Evolutionary conservation across 35 echinoderm and acorn worm species (phyloP), one percentile per base, ranked within the genome.

Genomic region (Chiridota heheva): DNA sequence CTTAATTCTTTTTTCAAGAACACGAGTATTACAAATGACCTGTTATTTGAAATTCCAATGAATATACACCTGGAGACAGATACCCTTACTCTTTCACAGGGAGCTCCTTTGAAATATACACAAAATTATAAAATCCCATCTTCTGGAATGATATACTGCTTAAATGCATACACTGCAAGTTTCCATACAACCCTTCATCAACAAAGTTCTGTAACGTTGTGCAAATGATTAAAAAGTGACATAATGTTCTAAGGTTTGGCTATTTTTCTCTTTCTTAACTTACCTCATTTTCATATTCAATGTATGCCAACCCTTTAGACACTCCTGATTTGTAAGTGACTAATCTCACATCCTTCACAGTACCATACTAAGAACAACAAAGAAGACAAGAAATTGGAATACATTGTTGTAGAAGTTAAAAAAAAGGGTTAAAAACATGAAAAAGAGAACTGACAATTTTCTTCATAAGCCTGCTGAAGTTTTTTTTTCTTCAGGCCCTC

Each of bases 241-340:
- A n/a, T n/a, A n/a, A n/a, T n/a, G n/a, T n/a, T n/a, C n/a, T n/a
- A n/a, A n/a, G n/a, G n/a, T n/a, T n/a, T n/a, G n/a, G n/a, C n/a
- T n/a, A n/a, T n/a, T n/a, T n/a, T n/a, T n/a, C n/a, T n/a, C n/a
- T 42, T 25, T 76, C 0, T 75, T 37, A 15, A 36, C 84, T 88
- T 63, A 97, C 94, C 84, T 91, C 94, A 74, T 96, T 76, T 44
- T 91, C 73, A 75, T 63, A 97, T 4, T 97, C 94, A 8, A 97
- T 85, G 70, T 78, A 97, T 24, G 94, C 94, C 42, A 97, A 40
- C n/a, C 94, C 94, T 88, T 96, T 97, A 29, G 94, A 76, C 8
- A 79, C 64, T 3, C 94, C 94, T 69, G 70, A 87, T 47, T 80
- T 56, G 64, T 88, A 91, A 0, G 94, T 97, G 16, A 97, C 94